Evolutionary conservation across 2,113 vertebrate species (phyloP).

Genomic region (Protobothrops flavoviridis): DNA sequence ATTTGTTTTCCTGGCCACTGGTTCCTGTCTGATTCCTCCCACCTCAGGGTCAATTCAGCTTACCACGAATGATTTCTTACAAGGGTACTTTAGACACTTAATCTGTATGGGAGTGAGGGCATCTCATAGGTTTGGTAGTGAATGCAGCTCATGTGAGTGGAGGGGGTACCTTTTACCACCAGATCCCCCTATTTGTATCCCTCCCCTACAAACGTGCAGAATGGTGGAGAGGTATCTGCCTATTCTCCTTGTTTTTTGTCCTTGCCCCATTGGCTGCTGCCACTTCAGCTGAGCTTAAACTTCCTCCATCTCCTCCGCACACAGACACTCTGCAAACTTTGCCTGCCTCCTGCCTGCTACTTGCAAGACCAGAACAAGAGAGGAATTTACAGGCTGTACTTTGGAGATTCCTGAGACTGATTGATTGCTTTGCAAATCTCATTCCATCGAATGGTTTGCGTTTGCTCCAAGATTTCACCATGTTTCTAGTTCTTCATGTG

Average conservation of each 20-base stretch:
- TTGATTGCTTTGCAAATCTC: neutral
- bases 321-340: neutral
- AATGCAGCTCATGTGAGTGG: neutral
- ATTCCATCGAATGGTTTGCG: neutral
- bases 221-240: neutral
- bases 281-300: neutral
- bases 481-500: neutral
- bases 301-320: neutral
- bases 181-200: neutral
- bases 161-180: neutral
- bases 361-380: neutral
- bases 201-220: neutral
- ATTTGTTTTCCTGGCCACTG: neutral
- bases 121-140: neutral
- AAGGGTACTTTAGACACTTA: neutral
- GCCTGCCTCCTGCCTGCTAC: neutral
- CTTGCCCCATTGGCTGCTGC: neutral
- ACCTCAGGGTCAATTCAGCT: neutral
- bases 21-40: neutral
- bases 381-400: neutral
- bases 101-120: neutral
- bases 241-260: neutral
- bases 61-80: neutral
- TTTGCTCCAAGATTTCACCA: neutral
- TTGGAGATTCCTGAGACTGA: neutral